These are phyloP conservation scores for Xiphophorus maculatus DNA, from an alignment of 2,113 vertebrate genomes.

Conservation along the genomic window DNA sequence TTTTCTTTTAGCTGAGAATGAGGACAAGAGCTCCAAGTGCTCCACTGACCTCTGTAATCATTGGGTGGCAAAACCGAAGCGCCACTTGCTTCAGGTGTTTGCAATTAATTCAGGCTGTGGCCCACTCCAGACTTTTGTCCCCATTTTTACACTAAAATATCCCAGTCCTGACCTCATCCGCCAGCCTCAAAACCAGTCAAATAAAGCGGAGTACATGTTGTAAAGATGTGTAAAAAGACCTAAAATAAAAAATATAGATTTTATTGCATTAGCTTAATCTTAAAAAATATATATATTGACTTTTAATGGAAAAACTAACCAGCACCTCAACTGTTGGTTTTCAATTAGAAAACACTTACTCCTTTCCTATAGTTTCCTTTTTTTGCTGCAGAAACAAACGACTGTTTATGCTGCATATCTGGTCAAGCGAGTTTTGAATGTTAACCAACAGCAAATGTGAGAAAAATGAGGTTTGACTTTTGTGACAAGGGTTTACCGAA, in stretches of 20 bases:
- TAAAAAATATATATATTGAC: too few relatives aligned
- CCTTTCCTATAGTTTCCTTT: neutral
- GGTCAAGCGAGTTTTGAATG: conserved; percentile 38
- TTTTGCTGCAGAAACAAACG: conserved; percentile 3
- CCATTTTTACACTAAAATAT: conserved; percentile 42
- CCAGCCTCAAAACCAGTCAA: conserved; percentile 11
- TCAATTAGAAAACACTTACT: too few relatives aligned
- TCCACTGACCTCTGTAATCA: conserved; percentile 65
- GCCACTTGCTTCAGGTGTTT: conserved; percentile 67
- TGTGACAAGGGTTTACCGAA: conserved; percentile 57
- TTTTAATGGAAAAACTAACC: too few relatives aligned
- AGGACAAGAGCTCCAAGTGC: conserved; percentile 61
- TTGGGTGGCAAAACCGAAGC: conserved; percentile 54
- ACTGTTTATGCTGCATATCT: conserved; percentile 3
- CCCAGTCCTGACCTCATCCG: conserved; percentile 13
- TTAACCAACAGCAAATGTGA: conserved; percentile 15
- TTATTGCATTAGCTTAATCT: neutral
- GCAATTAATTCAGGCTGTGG: conserved; percentile 65
- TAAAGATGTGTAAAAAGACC: neutral
- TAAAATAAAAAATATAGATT: neutral
- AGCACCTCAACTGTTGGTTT: too few relatives aligned
- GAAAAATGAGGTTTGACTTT: conserved; percentile 54
- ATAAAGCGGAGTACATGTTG: neutral
- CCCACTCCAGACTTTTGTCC: conserved; percentile 46
- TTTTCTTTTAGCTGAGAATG: conserved; percentile 34